Evolutionary conservation across 1,140 invertebrate genomes (phyloP).

Genomic region (Pseudomyrmex dendroicus): DNA sequence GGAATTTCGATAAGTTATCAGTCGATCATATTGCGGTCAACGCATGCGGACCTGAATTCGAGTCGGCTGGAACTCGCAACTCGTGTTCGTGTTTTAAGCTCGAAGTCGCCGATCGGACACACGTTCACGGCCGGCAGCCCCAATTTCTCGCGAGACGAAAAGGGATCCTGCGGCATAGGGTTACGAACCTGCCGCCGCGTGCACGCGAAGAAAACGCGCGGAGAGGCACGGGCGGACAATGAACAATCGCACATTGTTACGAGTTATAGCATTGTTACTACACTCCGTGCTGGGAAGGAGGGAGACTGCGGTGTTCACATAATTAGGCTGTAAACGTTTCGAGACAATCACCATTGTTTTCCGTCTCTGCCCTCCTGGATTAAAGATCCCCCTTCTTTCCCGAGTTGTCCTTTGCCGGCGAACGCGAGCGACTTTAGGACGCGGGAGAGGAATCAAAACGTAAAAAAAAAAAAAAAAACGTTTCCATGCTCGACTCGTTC

Average conservation of each 20-base stretch:
- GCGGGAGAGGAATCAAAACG: slow-evolving; percentile 1
- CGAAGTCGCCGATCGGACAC: too few species aligned
- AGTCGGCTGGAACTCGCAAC: too few species aligned
- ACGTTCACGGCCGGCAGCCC: not conserved
- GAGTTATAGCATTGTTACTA: slow-evolving; percentile 86
- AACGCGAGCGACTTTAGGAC: slow-evolving; percentile 46
- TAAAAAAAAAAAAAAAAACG: not conserved
- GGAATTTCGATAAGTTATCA: too few species aligned
- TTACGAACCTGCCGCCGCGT: slow-evolving; percentile 64
- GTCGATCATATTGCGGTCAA: too few species aligned
- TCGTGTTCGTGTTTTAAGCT: too few species aligned
- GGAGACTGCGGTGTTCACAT: slow-evolving; percentile 82
- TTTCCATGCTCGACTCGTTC: too few species aligned
- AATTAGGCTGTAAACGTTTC: slow-evolving; percentile 86
- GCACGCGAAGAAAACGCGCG: slow-evolving; percentile 68
- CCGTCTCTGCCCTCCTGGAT: slow-evolving; percentile 67
- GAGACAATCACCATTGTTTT: slow-evolving; percentile 85
- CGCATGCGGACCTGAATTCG: too few species aligned
- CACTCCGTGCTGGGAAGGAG: slow-evolving; percentile 74
- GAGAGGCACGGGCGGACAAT: slow-evolving; percentile 80
- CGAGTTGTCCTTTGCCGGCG: slow-evolving; percentile 30
- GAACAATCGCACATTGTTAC: slow-evolving; percentile 86
- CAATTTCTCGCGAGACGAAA: slow-evolving; percentile 15
- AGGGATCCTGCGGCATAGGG: slow-evolving; percentile 46
- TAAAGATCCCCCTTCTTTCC: slow-evolving; percentile 59